phyloP scores from a whole-genome alignment of 2,888 invertebrate species.

The Harpalus rubripes region DNA sequence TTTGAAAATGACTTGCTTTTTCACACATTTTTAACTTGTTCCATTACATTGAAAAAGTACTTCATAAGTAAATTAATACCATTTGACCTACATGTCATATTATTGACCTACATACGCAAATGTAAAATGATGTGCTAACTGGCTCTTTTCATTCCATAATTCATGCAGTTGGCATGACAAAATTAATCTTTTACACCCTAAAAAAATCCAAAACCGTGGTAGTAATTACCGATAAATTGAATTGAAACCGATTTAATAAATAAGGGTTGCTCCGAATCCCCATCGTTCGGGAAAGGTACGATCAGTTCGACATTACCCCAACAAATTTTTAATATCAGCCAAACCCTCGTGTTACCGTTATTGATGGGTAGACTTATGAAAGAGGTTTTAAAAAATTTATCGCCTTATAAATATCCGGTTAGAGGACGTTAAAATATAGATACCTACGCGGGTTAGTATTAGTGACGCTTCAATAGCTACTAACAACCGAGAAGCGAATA shows the following conservation, averaged over 20 bases:
- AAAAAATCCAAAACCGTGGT: not conserved
- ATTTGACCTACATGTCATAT: not conserved
- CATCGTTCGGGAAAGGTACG: conserved; percentile 17
- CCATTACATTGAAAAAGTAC: not conserved
- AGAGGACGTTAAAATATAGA: conserved; percentile 56
- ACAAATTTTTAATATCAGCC: conserved; percentile 47
- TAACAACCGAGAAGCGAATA: conserved; percentile 28
- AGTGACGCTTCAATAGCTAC: conserved; percentile 1
- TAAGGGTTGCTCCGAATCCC: conserved; percentile 15
- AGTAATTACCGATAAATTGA: conserved; percentile 15
- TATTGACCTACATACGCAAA: not conserved
- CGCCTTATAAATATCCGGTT: conserved; percentile 53
- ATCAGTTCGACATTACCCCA: conserved; percentile 32
- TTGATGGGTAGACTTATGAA: conserved; percentile 46
- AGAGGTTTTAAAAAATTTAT: conserved; percentile 57
- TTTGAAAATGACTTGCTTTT: conserved; percentile 1
- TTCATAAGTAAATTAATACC: not conserved
- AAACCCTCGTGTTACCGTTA: conserved; percentile 45
- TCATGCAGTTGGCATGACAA: not conserved
- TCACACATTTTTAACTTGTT: conserved; percentile 2
- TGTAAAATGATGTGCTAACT: not conserved
- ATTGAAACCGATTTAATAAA: conserved; percentile 11
- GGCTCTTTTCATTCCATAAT: not conserved
- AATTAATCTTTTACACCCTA: not conserved
- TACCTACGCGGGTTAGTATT: conserved; percentile 13